Conservation (phyloP, 1,140 invertebrate genomes). For the Mya arenaria region DNA sequence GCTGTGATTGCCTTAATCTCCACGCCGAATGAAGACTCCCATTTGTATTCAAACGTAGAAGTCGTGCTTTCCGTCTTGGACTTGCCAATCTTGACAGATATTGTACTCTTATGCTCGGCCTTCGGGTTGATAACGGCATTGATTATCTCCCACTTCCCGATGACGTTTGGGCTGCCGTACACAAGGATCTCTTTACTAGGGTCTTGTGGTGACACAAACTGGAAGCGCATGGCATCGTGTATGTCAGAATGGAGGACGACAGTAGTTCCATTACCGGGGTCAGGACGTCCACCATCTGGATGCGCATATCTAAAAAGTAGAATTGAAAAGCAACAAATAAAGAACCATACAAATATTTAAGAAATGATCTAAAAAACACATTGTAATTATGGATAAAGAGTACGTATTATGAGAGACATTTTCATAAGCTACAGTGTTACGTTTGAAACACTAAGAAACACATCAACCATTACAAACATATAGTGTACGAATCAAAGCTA, state of each 20-base stretch:
- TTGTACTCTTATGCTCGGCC: not conserved
- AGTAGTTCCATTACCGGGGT: not conserved
- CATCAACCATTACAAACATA: not conserved
- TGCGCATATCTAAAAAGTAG: not conserved
- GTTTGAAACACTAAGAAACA: not conserved
- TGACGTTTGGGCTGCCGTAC: not conserved
- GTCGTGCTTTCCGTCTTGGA: not conserved
- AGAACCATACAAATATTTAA: not conserved
- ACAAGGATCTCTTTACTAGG: not conserved
- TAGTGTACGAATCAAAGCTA: not conserved
- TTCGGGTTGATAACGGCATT: not conserved
- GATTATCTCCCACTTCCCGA: not conserved
- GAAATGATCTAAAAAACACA: not conserved
- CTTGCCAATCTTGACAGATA: not conserved
- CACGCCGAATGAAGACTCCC: not conserved
- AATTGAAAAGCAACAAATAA: not conserved
- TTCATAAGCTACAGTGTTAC: not conserved
- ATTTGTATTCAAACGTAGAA: not conserved
- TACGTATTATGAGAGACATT: not conserved
- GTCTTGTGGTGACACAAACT: not conserved
- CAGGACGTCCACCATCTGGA: not conserved
- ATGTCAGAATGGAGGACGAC: constrained; percentile 5
- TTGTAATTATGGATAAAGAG: not conserved
- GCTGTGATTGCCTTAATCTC: not conserved
- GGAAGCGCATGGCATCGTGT: constrained; percentile 16